A percentile compares a stretch with the other conserved stretches of the same genome.
These are phyloP conservation scores for Barypeithes pellucidus DNA, from an alignment of 2,888 invertebrate species.

Conservation along the genomic window DNA sequence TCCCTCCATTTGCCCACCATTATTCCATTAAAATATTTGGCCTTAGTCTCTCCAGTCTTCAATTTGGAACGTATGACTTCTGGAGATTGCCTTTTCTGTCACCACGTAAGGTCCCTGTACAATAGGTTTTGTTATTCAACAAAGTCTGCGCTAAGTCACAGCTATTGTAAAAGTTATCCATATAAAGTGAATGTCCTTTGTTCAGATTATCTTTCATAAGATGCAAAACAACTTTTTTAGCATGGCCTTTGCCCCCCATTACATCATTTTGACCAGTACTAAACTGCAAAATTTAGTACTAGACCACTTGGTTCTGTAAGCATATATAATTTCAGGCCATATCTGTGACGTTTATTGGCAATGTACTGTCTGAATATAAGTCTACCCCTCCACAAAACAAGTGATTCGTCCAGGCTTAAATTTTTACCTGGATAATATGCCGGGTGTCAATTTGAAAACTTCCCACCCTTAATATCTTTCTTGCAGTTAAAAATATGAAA, in stretches of 20 bases:
- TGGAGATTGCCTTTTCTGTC: constrained; percentile 55
- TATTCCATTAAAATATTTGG: constrained; percentile 56
- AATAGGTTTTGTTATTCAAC: constrained; percentile 58
- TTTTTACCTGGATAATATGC: constrained; percentile 55
- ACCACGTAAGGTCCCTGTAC: constrained; percentile 64
- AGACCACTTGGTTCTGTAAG: constrained; percentile 57
- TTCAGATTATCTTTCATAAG: constrained; percentile 51
- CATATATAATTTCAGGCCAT: constrained; percentile 62
- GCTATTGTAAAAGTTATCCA: constrained; percentile 60
- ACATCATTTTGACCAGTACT: constrained; percentile 59
- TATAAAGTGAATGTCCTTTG: constrained; percentile 55
- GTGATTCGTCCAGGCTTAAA: constrained; percentile 38
- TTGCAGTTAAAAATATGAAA: too few species aligned
- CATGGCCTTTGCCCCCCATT: constrained; percentile 57
- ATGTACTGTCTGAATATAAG: constrained; percentile 19
- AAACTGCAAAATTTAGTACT: constrained; percentile 59
- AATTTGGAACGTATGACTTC: constrained; percentile 53
- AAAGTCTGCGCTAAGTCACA: constrained; percentile 48
- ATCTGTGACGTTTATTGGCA: constrained; percentile 62
- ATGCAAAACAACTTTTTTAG: constrained; percentile 54
- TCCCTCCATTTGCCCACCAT: constrained; percentile 62
- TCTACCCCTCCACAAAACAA: constrained; percentile 19
- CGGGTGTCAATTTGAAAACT: too few species aligned
- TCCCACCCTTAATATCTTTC: too few species aligned
- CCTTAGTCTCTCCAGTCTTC: constrained; percentile 55